phyloP scores from a whole-genome alignment of 2,113 vertebrate genomes.

The Holacanthus passer region DNA sequence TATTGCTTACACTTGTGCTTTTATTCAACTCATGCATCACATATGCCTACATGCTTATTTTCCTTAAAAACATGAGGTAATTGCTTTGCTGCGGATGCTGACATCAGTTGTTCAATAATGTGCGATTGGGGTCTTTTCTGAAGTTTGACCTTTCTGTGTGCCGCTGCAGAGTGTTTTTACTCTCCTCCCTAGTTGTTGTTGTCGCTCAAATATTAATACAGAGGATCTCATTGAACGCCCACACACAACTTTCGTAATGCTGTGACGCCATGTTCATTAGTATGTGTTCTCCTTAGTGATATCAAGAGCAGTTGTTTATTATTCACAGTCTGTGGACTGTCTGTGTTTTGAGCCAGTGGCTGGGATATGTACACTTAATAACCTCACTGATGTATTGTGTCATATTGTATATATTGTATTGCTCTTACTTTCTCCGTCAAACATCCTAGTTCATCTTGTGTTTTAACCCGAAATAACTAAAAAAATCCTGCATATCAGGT shows the following conservation, averaged over 20 bases:
- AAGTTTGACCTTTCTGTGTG: too few species aligned
- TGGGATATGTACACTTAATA: not conserved
- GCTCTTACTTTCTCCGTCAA: not conserved
- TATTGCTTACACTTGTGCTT: not conserved
- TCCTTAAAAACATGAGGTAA: not conserved
- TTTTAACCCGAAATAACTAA: not conserved
- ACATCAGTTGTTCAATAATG: not conserved
- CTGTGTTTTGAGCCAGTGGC: not conserved
- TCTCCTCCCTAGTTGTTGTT: not conserved
- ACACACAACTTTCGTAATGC: not conserved
- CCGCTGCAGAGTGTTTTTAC: not conserved
- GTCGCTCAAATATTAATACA: not conserved
- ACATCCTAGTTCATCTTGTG: not conserved
- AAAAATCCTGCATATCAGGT: not conserved
- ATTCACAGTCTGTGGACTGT: not conserved
- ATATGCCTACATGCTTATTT: not conserved
- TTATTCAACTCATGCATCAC: not conserved
- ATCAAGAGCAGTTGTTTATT: not conserved
- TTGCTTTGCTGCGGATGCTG: not conserved
- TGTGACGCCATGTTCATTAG: not conserved
- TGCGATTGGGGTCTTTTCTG: not conserved
- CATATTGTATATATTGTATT: too few species aligned
- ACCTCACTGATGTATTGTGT: not conserved
- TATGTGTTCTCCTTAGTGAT: not conserved
- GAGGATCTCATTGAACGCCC: not conserved